Evolutionary conservation across 2,888 invertebrate species (phyloP), one percentile per base, ranked within the genome.

Genomic region (Morpho achilles): DNA sequence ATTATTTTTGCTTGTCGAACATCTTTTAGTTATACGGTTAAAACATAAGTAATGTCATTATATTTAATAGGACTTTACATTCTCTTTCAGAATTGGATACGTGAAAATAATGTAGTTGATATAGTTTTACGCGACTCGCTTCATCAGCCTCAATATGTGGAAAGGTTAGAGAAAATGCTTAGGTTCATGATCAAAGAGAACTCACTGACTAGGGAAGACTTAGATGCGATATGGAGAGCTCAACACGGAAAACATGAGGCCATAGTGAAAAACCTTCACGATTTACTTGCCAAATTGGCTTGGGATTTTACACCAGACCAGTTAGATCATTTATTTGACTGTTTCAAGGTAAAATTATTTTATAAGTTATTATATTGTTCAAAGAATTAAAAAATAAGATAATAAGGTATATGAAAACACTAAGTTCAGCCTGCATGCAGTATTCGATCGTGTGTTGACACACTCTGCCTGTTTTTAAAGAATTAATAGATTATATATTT

Each of bases 261-360:
- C 7, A 99, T 99, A 71, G 99, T 99, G 7, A 99, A 98, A 84
- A 99, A 99, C 80, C 96, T 99, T 47, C 99, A 99, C 79, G 99
- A 99, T 80, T 89, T 99, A 67, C 84, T 99, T 60, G 98, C 99
- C 8, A 99, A 99, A 85, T 91, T 99, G 54, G 99, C 99, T 0
- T 99, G 98, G 98, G 99, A 99, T 82, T 99, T 99, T 82, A 97
- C 97, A 65, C 97, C 98, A 1, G 98, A 98, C 80, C 99, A 99
- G 81, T 91, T 99, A 53, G 99, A 99, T 80, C 98, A 99, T 87
- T 92, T 99, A 42, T 99, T 99, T 87, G 98, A 97, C 76, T 98
- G 98, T 87, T 99, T 98, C 88, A 97, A 98, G 93, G 96, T 96
- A 75, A 44, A 42, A 23, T 7, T 40, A 2, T 7, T 47, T 23